Evolutionary conservation across 2,797 vertebrate genomes (phyloP).

Genomic region (Lagodon rhomboides): DNA sequence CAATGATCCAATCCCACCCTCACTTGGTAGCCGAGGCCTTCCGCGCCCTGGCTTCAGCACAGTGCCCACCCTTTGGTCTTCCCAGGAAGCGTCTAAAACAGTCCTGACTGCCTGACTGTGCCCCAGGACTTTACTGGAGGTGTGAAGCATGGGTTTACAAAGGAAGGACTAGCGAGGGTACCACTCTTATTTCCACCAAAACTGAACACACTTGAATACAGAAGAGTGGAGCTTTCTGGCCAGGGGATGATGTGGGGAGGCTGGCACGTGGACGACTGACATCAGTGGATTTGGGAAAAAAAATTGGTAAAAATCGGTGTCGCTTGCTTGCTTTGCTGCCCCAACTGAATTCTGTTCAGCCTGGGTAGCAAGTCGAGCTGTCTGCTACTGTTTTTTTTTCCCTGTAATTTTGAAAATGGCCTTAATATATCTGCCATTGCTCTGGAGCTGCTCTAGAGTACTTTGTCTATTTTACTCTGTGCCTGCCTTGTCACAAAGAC

Average conservation of each 20-base stretch:
- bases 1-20: constrained; percentile 99
- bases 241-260: constrained; percentile 68
- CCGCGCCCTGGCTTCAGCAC: constrained; percentile 94
- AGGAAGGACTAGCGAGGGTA: constrained; percentile 87
- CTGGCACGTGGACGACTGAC: constrained; percentile 75
- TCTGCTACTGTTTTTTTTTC: constrained; percentile 85
- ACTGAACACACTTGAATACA: constrained; percentile 80
- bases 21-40: constrained; percentile 99
- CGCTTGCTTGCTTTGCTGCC: constrained; percentile 80
- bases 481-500: constrained; percentile 96
- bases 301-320: constrained; percentile 68
- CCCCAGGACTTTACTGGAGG: constrained; percentile 82
- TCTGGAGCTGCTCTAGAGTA: constrained; percentile 89
- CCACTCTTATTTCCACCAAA: constrained; percentile 80
- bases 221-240: constrained; percentile 78
- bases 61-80: constrained; percentile 97
- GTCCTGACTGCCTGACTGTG: constrained; percentile 89
- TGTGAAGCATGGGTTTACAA: constrained; percentile 77
- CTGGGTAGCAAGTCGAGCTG: constrained; percentile 74
- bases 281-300: constrained; percentile 67
- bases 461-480: constrained; percentile 92
- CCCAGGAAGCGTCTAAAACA: constrained; percentile 98
- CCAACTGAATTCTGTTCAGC: constrained; percentile 69
- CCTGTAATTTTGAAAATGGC: constrained; percentile 95
- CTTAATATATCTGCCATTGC: constrained; percentile 97